phyloP scores from a whole-genome alignment of 2,113 vertebrate genomes.

The Mustela nigripes region DNA sequence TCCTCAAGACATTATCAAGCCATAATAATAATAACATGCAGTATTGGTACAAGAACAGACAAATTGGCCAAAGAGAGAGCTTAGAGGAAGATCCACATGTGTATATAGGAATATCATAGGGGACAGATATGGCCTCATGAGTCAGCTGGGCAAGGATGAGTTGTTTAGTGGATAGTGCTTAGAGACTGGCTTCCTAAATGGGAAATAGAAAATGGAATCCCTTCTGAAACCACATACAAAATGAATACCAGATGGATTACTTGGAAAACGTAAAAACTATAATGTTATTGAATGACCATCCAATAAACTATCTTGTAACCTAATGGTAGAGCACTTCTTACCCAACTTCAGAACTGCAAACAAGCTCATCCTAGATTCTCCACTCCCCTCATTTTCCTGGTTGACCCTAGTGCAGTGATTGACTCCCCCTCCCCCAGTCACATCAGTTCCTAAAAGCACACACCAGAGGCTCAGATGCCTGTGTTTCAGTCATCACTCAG shows the following conservation, averaged over 20 bases:
- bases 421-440: background rate
- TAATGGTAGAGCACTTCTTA: background rate
- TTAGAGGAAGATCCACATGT: background rate
- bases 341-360: background rate
- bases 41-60: background rate
- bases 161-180: background rate
- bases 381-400: background rate
- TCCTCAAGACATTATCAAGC: background rate
- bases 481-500: background rate
- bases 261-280: background rate
- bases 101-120: rapidly evolving
- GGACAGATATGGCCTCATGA: background rate
- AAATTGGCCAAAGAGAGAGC: background rate
- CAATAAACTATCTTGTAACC: background rate
- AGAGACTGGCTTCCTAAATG: background rate
- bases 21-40: background rate
- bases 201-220: background rate
- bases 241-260: background rate
- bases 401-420: too few species aligned
- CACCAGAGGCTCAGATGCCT: background rate
- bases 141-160: background rate
- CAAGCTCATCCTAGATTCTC: background rate
- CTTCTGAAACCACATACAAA: background rate
- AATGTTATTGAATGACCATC: background rate
- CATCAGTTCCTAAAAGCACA: background rate